Evolutionary conservation across 2,113 vertebrate species (phyloP), one percentile per base, ranked within the genome.

Genomic region (Labeo catla): DNA sequence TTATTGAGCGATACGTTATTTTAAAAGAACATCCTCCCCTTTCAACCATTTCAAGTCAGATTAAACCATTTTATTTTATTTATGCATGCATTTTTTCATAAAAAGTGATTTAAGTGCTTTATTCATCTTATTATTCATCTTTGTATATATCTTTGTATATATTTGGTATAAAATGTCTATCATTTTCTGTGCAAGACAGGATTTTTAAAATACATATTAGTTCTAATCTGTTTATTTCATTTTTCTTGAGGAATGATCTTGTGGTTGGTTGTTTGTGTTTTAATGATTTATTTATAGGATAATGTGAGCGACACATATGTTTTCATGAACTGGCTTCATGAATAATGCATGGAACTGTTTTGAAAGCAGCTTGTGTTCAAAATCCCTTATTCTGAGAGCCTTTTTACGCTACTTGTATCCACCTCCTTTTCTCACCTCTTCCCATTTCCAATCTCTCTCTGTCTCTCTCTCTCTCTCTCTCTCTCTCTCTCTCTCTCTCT

Each of bases 281-380:
- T 91, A 87, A 94, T 95, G 86, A 92, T 92, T 94, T 94, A 95
- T 95, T 93, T 92, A 94, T 93, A 92, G 88, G 88, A 93, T 93
- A 94, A 94, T 94, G 89, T 94, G 92, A 93, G 91, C 84, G 88
- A 88, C 91, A 89, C 88, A 83, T 84, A 90, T 88, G 86, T 93
- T 91, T 91, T 91, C 19, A 80, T 86, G 86, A 88, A 86, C 76
- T 63, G 59, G 15, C 54, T 28, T 52, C 43, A 86, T 95, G 59
- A 94, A 94, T 93, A 91, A 94, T 95, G 92, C 81, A 95, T 88
- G 86, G 7, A 19, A 47, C 63, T 80, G 39, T 91, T 92, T 92
- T 91, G 86, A 92, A 91, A 89, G 86, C 88, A 80, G 66, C 89
- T 90, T 88, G 84, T 83, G 87, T 89, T 80, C 13, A 89, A 90